Conservation (phyloP, 2,888 invertebrate genomes). For the Pterostichus madidus region DNA sequence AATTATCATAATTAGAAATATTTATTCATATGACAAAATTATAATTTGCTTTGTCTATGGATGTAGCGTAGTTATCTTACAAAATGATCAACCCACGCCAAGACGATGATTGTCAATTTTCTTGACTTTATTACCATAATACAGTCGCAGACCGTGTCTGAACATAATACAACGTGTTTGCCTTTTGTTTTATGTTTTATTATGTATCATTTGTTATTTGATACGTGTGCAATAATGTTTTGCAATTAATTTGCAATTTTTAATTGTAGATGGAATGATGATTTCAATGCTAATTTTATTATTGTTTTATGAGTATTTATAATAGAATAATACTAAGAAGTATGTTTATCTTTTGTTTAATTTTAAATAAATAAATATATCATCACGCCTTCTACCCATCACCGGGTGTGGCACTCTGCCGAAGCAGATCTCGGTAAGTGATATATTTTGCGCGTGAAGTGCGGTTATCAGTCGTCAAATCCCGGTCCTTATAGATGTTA, state of each 20-base stretch:
- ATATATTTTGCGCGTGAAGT: too few relatives aligned
- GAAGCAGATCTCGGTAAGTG: too few relatives aligned
- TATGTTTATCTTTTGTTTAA: too few relatives aligned
- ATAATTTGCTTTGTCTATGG: slow-evolving; percentile 1
- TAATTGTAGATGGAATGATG: background rate
- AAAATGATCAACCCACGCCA: background rate
- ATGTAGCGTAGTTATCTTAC: background rate
- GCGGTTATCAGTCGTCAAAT: too few relatives aligned
- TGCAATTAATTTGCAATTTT: too few relatives aligned
- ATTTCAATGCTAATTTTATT: background rate
- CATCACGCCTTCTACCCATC: too few relatives aligned
- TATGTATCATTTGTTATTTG: background rate
- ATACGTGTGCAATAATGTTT: background rate
- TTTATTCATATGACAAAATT: slow-evolving; percentile 8
- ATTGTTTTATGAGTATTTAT: too few relatives aligned
- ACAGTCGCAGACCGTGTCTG: background rate
- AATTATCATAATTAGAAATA: slow-evolving; percentile 6
- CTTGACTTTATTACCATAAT: slow-evolving; percentile 2
- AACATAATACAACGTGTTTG: background rate
- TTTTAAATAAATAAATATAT: too few relatives aligned
- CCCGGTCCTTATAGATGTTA: too few relatives aligned
- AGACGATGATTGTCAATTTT: slow-evolving; percentile 24
- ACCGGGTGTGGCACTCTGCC: too few relatives aligned
- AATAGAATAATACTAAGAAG: too few relatives aligned
- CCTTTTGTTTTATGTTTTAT: background rate